Evolutionary conservation across 2,888 invertebrate species (phyloP), one percentile per base, ranked within the genome.

Genomic region (Microdon myrmicae): DNA sequence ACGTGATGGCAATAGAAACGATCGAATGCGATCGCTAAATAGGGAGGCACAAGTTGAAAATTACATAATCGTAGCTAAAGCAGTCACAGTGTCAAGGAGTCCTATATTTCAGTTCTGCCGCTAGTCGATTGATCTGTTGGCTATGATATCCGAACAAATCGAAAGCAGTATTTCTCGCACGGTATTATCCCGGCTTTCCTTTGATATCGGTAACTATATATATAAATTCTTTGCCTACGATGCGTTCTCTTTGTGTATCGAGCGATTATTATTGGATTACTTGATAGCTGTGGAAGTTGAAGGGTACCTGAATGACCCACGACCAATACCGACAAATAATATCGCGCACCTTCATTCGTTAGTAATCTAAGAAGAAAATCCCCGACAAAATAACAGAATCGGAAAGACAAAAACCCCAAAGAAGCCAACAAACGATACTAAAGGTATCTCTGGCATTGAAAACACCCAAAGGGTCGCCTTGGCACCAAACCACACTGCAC

Each of bases 241-340:
- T n/a, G n/a, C n/a, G n/a, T n/a, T n/a, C n/a, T n/a, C n/a, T n/a
- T n/a, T n/a, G n/a, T n/a, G n/a, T n/a, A 53, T 53, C 64, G 59
- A 53, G 53, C 66, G 66, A 66, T 59, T 58, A 59, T 66, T 59
- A 66, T 66, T 59, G 59, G 53, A 66, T 66, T 47, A 54, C 48
- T 58, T 59, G 66, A 66, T 64, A 54, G 59, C 53, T 37, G 59
- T 59, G 53, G 59, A 59, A 66, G 48, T 59, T 53, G 59, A 53
- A 66, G 66, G 66, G 58, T 66, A 66, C 66, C 66, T 59, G 55
- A 8, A 22, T 22, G 6, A 6, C 5, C 22, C 37, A 28, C 28
- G 44, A 5, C 34, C 25, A 32, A 13, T 48, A 55, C 56, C 49
- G 39, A 34, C 45, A 44, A 25, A 32, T 28, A 31, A 5, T 22